phyloP scores from a whole-genome alignment of 2,797 vertebrate species.

The Masticophis lateralis region DNA sequence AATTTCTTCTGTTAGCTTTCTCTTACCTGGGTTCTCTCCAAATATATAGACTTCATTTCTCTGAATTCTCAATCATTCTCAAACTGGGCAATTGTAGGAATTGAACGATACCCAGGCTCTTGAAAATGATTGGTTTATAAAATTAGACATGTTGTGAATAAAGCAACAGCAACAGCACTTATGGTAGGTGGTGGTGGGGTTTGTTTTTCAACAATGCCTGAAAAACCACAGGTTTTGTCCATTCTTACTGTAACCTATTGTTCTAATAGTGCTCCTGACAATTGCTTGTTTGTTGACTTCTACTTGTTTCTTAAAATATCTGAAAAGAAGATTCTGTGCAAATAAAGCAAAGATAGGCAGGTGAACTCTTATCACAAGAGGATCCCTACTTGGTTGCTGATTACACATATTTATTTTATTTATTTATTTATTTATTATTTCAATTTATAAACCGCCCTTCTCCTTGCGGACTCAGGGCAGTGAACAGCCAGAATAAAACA shows the following conservation, averaged over 20 bases:
- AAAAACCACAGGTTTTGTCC: background rate
- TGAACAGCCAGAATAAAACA: no score
- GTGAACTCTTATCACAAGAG: no score
- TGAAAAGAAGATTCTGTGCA: background rate
- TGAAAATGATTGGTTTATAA: background rate
- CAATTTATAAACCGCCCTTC: no score
- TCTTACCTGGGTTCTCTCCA: background rate
- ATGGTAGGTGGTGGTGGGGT: background rate
- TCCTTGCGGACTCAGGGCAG: no score
- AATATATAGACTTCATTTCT: background rate
- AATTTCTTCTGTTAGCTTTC: background rate
- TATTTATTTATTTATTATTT: no score
- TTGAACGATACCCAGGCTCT: background rate
- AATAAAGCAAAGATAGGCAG: background rate
- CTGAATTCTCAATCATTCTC: background rate
- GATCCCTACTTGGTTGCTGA: no score
- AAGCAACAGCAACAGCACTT: background rate
- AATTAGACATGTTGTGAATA: background rate
- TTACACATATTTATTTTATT: no score
- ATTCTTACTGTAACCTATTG: background rate
- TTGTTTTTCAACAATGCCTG: background rate
- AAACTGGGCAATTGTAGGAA: background rate
- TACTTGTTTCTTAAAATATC: background rate
- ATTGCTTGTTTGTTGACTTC: background rate
- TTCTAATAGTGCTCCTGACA: background rate